Percentiles rank a stretch among this genome's conserved stretches.
Evolutionary conservation across 37 sponge, comb jelly and placozoan species (phyloP).

Genomic region (Petrosia ficiformis): DNA sequence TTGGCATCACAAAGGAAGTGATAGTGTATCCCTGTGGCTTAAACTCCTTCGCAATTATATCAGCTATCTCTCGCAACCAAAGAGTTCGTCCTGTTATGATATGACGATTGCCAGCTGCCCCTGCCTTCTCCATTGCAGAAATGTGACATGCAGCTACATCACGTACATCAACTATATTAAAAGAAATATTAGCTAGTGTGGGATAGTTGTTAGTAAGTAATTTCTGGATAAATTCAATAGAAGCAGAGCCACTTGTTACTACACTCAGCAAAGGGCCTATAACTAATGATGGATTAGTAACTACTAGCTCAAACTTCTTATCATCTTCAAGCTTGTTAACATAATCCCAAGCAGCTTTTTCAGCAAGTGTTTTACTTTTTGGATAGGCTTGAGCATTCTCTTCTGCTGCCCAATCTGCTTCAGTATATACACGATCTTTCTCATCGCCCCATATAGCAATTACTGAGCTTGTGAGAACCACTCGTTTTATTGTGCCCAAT

Average conservation of each 20-base stretch:
- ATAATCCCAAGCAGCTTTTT: constrained; percentile 85
- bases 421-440: too few relatives aligned
- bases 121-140: too few relatives aligned
- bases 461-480: constrained; percentile 30
- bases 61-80: too few relatives aligned
- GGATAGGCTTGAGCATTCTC: too few relatives aligned
- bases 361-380: constrained; percentile 82
- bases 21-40: too few relatives aligned
- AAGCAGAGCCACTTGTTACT: constrained; percentile 26
- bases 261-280: constrained; percentile 77
- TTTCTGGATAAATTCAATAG: constrained; percentile 1
- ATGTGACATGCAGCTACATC: constrained; percentile 88
- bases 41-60: too few relatives aligned
- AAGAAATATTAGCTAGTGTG: constrained; percentile 51
- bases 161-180: constrained; percentile 88
- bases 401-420: too few relatives aligned
- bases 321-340: constrained; percentile 42
- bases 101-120: constrained; percentile 62
- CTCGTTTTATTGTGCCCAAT: too few relatives aligned
- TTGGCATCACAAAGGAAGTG: too few relatives aligned
- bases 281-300: constrained; percentile 64
- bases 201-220: constrained; percentile 49
- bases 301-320: constrained; percentile 82
- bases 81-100: too few relatives aligned
- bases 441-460: too few relatives aligned